Conservation (phyloP, 1,140 invertebrate species). For the Lasioglossum albipes region DNA sequence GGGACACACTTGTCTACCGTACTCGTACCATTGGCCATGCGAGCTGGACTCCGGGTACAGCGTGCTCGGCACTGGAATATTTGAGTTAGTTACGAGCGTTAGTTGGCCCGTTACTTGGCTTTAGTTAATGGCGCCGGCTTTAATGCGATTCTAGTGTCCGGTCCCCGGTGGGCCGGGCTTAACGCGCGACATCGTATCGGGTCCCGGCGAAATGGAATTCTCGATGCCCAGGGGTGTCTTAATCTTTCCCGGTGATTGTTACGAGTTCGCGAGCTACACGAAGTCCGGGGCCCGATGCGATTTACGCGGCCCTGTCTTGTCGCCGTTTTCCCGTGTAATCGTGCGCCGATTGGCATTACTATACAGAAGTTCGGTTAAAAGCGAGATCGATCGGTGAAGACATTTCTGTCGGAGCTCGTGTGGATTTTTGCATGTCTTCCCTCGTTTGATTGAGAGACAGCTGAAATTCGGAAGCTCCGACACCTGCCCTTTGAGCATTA, state of each 20-base stretch:
- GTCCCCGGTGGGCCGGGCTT: constrained; percentile 24
- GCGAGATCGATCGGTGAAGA: not conserved
- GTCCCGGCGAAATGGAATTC: constrained; percentile 51
- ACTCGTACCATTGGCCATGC: constrained; percentile 73
- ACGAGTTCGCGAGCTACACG: constrained; percentile 28
- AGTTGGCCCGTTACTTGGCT: constrained; percentile 40
- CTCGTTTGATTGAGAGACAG: not conserved
- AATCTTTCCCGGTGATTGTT: constrained; percentile 48
- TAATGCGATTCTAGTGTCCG: constrained; percentile 57
- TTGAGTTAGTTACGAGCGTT: constrained; percentile 54
- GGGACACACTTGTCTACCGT: constrained; percentile 81
- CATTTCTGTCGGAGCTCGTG: not conserved
- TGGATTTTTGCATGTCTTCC: not conserved
- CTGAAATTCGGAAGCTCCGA: constrained; percentile 3
- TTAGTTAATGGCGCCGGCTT: constrained; percentile 48
- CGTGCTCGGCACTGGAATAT: constrained; percentile 72
- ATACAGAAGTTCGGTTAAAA: not conserved
- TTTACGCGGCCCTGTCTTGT: not conserved
- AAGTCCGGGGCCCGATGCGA: constrained; percentile 9
- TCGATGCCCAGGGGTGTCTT: constrained; percentile 45
- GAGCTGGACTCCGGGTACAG: constrained; percentile 73
- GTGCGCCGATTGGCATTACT: not conserved
- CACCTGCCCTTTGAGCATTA: constrained; percentile 15
- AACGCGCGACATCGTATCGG: constrained; percentile 38
- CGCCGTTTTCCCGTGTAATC: not conserved